Base-by-base conservation (phyloP, 2,888 invertebrate genomes). In the Thymelicus acteon region DNA sequence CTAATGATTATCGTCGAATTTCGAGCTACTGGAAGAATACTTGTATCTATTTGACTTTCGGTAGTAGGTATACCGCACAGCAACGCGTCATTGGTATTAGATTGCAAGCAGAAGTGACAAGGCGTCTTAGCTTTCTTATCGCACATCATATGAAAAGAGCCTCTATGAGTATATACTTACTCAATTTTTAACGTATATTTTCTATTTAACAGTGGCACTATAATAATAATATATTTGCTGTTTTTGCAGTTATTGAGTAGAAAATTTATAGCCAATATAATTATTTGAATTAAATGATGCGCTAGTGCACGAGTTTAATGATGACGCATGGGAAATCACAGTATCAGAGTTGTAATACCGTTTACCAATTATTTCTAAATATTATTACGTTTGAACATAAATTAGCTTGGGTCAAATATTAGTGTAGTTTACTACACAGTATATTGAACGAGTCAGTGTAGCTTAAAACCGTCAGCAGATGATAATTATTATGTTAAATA, bases 311-410 rank as follows among this genome's bases (percentile, higher is more conserved):
- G 24, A 54, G 24, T 24, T 54, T 54, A 54, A 54, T 54, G 24
- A 54, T 24, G 54, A 54, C 24, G 54, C 54, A 24, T 54, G 54
- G 54, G 54, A 54, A 54, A 54, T 54, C 54, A 54, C 54, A 19
- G 19, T 24, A 24, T 24, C 54, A 7, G n/a, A 49, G n/a, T 52
- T 15, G 49, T 52, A 24, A 19, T 54, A 54, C 2, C 54, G 12
- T 54, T 19, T 15, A 54, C 4, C 54, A 54, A 24, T 24, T 54
- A 54, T 54, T 54, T 24, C 7, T 52, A 2, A 12, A 52, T 52
- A 52, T n/a, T 8, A 15, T 12, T 24, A 4, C n/a, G 19, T 54
- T 54, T 54, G 10, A 54, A 24, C 24, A 24, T 54, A 54, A 54
- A 24, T 54, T 24, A 54, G 54, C 24, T 24, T 54, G 24, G 12